Base-by-base conservation (phyloP, 1,140 invertebrate species). In the Caenorhabditis briggsae region DNA sequence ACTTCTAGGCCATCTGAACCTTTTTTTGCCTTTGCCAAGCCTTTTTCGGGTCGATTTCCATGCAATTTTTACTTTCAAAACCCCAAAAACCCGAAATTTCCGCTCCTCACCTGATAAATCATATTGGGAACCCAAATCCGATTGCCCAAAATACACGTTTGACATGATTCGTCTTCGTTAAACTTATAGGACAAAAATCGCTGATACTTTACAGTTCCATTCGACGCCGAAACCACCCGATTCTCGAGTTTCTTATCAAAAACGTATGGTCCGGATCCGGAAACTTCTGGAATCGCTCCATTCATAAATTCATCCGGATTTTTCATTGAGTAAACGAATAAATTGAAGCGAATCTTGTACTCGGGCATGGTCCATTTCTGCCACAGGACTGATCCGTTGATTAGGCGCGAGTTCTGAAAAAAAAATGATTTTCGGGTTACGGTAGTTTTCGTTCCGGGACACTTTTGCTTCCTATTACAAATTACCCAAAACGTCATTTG, bases 91-190 rank as follows among this genome's bases (percentile, higher is more conserved):
- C 33, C 33, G 33, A 33, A 33, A 8, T 16, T 58, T 8, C 7
- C 2, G 14, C 56, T 5, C 18, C 16, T 53, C 18, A 91, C 90
- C 86, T 92, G 91, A 82, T 91, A 92, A 82, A 92, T 90, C 78
- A 92, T 85, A 86, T 92, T 92, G 11, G 91, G 91, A 56, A 92
- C 89, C 89, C 91, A 92, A 20, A 92, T 88, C 3, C 90, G 88
- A 87, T 92, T 92, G 55, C 91, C 86, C 9, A 92, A 74, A 83
- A 88, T 92, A 59, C 91, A 92, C 46, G 88, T 91, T 33, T 85
- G 74, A 87, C 91, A 92, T 14, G 91, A 92, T 18, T 89, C 88
- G 5, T 86, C 82, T 64, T 92, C 91, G 53, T 92, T 90, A 87
- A 92, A 91, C 61, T 48, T 59, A 83, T 89, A 92, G n/a, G 85